Evolutionary conservation across 2,113 vertebrate species (phyloP).

Genomic region (Halichoerus grypus): DNA sequence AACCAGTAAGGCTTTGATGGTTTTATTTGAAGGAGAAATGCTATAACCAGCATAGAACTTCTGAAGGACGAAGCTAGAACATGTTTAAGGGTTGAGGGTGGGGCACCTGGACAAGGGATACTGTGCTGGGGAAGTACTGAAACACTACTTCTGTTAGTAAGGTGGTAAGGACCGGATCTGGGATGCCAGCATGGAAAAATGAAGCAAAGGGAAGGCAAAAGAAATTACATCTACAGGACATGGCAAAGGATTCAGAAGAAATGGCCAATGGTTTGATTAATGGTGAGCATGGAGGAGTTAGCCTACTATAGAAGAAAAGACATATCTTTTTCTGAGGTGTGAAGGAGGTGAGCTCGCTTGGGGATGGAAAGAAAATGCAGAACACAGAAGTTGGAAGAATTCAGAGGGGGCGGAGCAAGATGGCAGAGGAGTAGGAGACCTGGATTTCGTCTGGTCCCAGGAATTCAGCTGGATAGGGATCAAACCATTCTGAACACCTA

Average conservation of each 20-base stretch:
- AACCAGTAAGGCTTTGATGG: neutral
- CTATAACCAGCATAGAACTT: too few species aligned
- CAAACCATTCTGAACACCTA: too few species aligned
- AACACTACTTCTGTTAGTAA: too few species aligned
- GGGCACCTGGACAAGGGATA: neutral
- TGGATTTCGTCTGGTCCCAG: too few species aligned
- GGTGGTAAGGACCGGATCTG: rapidly evolving
- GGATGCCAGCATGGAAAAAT: rapidly evolving
- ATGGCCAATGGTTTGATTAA: rapidly evolving
- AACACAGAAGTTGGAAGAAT: too few species aligned
- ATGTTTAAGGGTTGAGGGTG: rapidly evolving
- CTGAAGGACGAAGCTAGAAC: neutral
- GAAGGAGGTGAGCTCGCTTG: too few species aligned
- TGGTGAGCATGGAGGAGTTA: rapidly evolving
- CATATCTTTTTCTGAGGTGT: too few species aligned
- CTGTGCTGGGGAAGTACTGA: neutral
- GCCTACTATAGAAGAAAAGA: neutral
- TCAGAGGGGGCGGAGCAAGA: too few species aligned
- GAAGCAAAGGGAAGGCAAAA: too few species aligned
- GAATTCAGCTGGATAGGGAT: too few species aligned
- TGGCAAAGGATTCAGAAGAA: neutral
- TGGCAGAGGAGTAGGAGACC: too few species aligned
- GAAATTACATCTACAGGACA: rapidly evolving
- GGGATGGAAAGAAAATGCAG: neutral
- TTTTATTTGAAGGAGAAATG: neutral